phyloP scores from a whole-genome alignment of 2,888 invertebrate genomes.

The Nomada ferruginata region DNA sequence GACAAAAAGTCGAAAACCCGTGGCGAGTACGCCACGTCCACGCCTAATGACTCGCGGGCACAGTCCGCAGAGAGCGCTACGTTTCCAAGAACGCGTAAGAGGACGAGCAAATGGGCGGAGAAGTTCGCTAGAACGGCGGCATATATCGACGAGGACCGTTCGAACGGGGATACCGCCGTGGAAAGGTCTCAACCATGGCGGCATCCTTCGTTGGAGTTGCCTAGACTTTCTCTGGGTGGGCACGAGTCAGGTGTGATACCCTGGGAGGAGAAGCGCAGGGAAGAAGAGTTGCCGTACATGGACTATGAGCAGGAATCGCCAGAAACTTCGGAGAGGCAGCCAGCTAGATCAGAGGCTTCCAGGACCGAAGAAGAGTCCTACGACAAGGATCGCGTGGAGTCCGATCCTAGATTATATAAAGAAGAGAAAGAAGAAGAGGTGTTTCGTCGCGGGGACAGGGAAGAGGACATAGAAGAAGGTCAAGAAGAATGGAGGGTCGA shows the following conservation, averaged over 20 bases:
- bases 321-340: slow-evolving; percentile 57
- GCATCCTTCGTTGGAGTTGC: slow-evolving; percentile 80
- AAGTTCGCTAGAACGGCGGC: slow-evolving; percentile 73
- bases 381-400: slow-evolving; percentile 59
- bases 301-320: slow-evolving; percentile 73
- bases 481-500: slow-evolving; percentile 49
- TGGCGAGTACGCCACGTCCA: slow-evolving; percentile 85
- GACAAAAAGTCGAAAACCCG: slow-evolving; percentile 82
- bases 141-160: slow-evolving; percentile 72
- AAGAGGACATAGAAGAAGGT: slow-evolving; percentile 34
- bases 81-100: slow-evolving; percentile 86
- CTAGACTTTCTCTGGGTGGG: slow-evolving; percentile 76
- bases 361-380: slow-evolving; percentile 68
- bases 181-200: slow-evolving; percentile 80
- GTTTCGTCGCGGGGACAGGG: slow-evolving; percentile 1
- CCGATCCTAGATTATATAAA: slow-evolving; percentile 75
- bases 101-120: slow-evolving; percentile 84
- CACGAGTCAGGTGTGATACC: slow-evolving; percentile 64
- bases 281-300: slow-evolving; percentile 70
- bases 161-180: slow-evolving; percentile 59
- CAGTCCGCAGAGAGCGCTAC: slow-evolving; percentile 88
- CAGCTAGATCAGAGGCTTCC: slow-evolving; percentile 48
- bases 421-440: slow-evolving; percentile 9
- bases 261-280: slow-evolving; percentile 69
- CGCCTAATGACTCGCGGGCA: slow-evolving; percentile 83